Evolutionary conservation across 2,888 invertebrate genomes (phyloP).

Genomic region (Synergus laeviventris): DNA sequence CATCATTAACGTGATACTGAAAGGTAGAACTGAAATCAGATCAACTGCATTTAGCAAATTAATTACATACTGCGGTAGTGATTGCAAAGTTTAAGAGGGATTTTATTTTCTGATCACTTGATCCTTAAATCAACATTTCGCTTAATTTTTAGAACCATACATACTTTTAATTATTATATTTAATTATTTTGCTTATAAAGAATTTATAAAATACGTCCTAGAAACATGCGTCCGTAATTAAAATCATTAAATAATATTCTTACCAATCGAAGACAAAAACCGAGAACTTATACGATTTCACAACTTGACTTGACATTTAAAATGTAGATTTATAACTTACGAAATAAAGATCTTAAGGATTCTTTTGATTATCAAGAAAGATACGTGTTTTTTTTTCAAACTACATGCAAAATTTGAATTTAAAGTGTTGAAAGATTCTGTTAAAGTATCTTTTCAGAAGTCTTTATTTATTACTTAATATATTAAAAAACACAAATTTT

Average conservation of each 20-base stretch:
- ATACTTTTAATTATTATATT: too few relatives aligned
- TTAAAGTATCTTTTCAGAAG: background rate
- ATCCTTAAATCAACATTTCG: background rate
- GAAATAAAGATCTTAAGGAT: background rate
- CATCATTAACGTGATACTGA: background rate
- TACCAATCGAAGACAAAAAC: background rate
- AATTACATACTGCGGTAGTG: background rate
- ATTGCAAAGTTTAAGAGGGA: background rate
- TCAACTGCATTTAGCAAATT: background rate
- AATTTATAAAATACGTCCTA: background rate
- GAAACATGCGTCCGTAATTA: background rate
- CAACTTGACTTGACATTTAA: constrained; percentile 15
- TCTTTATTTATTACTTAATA: background rate
- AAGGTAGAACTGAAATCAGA: background rate
- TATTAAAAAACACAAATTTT: background rate
- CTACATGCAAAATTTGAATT: background rate
- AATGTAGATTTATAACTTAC: constrained; percentile 12
- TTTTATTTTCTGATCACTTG: background rate
- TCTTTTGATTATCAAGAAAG: background rate
- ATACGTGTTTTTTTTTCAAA: background rate
- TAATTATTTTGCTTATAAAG: background rate
- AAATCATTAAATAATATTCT: constrained; percentile 2
- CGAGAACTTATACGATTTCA: background rate
- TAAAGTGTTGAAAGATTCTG: background rate
- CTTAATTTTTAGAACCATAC: too few relatives aligned